These are phyloP conservation scores for Podilymbus podiceps DNA, from an alignment of 2,113 vertebrate genomes.

Conservation along the genomic window DNA sequence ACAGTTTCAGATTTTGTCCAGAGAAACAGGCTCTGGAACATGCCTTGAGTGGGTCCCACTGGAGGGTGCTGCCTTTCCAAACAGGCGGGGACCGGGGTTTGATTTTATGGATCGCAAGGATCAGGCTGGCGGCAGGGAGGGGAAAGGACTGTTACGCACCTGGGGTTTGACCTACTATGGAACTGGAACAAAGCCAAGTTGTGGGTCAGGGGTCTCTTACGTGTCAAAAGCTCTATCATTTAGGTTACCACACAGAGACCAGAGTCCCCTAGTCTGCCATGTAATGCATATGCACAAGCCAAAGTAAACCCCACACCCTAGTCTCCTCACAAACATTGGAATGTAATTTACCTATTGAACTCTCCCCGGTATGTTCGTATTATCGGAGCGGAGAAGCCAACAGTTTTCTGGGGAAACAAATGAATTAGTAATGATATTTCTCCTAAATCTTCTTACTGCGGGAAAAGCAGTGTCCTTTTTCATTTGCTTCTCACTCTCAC, in stretches of 20 bases:
- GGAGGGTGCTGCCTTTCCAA: not conserved
- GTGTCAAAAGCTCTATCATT: not conserved
- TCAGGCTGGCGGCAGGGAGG: not conserved
- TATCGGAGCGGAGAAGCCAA: not conserved
- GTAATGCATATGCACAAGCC: not conserved
- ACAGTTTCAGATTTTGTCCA: not conserved
- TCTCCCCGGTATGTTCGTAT: rapidly evolving
- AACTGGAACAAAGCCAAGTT: not conserved
- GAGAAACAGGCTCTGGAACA: not conserved
- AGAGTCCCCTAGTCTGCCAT: not conserved
- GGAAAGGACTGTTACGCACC: not conserved
- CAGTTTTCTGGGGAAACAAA: not conserved
- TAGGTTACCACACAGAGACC: not conserved
- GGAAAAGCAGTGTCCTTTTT: not conserved
- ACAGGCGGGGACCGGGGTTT: not conserved
- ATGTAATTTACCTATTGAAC: not conserved
- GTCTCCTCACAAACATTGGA: not conserved
- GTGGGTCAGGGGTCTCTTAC: not conserved
- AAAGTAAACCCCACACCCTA: not conserved
- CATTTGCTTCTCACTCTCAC: not conserved
- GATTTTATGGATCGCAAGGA: not conserved
- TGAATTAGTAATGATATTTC: not conserved
- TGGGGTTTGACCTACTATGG: not conserved
- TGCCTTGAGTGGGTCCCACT: not conserved
- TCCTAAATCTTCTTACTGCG: not conserved